These are phyloP conservation scores for Nothobranchius furzeri DNA, from an alignment of 2,113 vertebrate genomes.

Conservation along the genomic window DNA sequence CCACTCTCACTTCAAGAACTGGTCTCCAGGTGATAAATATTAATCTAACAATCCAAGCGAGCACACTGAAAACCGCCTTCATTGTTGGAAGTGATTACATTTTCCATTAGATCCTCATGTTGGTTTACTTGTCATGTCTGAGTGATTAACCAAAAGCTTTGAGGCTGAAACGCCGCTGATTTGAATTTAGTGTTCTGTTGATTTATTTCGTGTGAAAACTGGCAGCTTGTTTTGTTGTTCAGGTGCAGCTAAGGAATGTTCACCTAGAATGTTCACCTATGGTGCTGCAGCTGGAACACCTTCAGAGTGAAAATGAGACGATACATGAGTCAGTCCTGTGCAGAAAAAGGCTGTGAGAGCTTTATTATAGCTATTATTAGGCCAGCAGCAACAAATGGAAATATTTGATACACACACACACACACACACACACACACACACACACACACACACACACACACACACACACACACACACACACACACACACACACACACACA, in stretches of 20 bases:
- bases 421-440: no score
- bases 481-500: slow-evolving; percentile 6
- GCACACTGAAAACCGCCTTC: not conserved
- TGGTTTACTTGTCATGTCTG: slow-evolving; percentile 5
- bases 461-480: slow-evolving; percentile 14
- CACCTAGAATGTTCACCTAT: slow-evolving; percentile 33
- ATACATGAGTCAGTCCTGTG: not conserved
- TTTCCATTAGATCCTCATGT: not conserved
- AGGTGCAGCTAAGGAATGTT: slow-evolving; percentile 8
- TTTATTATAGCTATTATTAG: not conserved
- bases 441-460: slow-evolving; percentile 32
- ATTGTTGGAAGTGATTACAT: slow-evolving; percentile 1
- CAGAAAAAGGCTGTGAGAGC: not conserved
- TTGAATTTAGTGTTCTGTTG: slow-evolving; percentile 21
- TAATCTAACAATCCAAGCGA: slow-evolving; percentile 10
- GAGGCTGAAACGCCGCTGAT: slow-evolving; percentile 19
- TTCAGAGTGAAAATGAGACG: slow-evolving; percentile 4
- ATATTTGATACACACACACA: slow-evolving; percentile 27
- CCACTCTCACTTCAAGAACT: not conserved
- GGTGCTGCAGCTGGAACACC: slow-evolving; percentile 8
- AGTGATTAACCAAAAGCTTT: slow-evolving; percentile 4
- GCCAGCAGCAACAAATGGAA: slow-evolving; percentile 41
- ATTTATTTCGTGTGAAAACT: slow-evolving; percentile 38
- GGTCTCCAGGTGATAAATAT: slow-evolving; percentile 5
- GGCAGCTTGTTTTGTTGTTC: not conserved